phyloP scores from a whole-genome alignment of 2,113 vertebrate species.

The Anoplopoma fimbria region DNA sequence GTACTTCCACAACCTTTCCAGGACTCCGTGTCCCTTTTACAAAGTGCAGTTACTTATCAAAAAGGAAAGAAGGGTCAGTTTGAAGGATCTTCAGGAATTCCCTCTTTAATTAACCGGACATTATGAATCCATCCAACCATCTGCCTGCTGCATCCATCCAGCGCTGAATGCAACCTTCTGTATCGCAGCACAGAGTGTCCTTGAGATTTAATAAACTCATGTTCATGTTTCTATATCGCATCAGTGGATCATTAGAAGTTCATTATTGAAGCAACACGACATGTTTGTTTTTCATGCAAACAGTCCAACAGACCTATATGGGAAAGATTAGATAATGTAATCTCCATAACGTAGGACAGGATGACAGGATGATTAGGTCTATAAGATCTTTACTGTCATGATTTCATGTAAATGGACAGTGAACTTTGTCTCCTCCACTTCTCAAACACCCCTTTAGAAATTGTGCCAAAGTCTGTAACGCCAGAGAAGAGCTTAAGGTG shows the following conservation, averaged over 20 bases:
- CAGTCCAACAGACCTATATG: not conserved
- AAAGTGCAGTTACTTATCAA: not conserved
- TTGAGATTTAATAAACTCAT: conserved; percentile 19
- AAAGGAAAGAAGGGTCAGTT: not conserved
- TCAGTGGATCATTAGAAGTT: not conserved
- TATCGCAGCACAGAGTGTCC: conserved; percentile 13
- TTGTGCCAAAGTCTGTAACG: too few relatives aligned
- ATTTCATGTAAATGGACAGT: too few relatives aligned
- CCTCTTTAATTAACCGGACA: conserved; percentile 49
- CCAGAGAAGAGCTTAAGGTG: not conserved
- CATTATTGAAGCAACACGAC: not conserved
- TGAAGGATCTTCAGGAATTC: conserved; percentile 16
- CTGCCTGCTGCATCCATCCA: conserved; percentile 19
- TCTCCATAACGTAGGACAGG: too few relatives aligned
- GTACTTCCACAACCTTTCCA: not conserved
- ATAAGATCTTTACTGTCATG: too few relatives aligned
- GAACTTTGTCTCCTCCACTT: too few relatives aligned
- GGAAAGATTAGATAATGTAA: too few relatives aligned
- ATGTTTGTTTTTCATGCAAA: not conserved
- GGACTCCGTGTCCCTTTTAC: not conserved
- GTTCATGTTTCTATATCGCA: conserved; percentile 12
- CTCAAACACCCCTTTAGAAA: too few relatives aligned
- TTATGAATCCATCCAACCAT: conserved; percentile 46
- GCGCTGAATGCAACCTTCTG: conserved; percentile 28
- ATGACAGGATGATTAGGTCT: too few relatives aligned